Base-by-base conservation (phyloP, 37 sponge, comb jelly and placozoan species). In the Amphimedon queenslandica region DNA sequence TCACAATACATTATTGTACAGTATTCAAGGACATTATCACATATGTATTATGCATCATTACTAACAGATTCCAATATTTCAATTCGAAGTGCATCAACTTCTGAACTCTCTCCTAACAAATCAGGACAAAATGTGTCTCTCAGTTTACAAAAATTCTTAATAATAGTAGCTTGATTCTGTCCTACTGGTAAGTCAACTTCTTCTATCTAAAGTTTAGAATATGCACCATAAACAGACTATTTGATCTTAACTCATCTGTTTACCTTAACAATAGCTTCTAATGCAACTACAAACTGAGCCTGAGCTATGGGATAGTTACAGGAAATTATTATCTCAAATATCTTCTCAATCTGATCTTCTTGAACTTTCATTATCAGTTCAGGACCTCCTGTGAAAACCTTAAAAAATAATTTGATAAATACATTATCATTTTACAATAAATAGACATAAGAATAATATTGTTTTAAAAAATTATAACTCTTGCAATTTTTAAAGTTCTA, bases 191-290 rank as follows among this genome's bases (percentile, higher is more conserved):
- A 67, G 55, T 89, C 76, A 3, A 79, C 23, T 3, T 81, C 75
- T 37, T 90, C 82, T 24, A 89, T 80, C 90, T 89, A 61, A 23
- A 27, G 16, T 43, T n/a, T 25, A n/a, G 21, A 6, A n/a, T n/a
- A 60, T n/a, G 27, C 27, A 13, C 8, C 28, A n/a, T 11, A 25
- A 25, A 25, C 61, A 11, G 40, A 2, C 1, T 55, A 3, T 20
- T 32, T 3, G 20, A 21, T 33, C 2, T 2, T 30, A n/a, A 11
- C 18, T 51, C n/a, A n/a, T n/a, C n/a, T n/a, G n/a, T 58, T 42
- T 67, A 81, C 87, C 72, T 87, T 80, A 0, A 69, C 81, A 31
- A 85, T 67, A 31, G 91, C 82, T 37, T 90, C 74, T 40, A 90
- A 70, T 11, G 72, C 39, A 6, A 61, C 56, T 35, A 85, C 13